These are phyloP conservation scores for Sinella curviseta DNA, from an alignment of 1,140 invertebrate genomes.

Conservation along the genomic window DNA sequence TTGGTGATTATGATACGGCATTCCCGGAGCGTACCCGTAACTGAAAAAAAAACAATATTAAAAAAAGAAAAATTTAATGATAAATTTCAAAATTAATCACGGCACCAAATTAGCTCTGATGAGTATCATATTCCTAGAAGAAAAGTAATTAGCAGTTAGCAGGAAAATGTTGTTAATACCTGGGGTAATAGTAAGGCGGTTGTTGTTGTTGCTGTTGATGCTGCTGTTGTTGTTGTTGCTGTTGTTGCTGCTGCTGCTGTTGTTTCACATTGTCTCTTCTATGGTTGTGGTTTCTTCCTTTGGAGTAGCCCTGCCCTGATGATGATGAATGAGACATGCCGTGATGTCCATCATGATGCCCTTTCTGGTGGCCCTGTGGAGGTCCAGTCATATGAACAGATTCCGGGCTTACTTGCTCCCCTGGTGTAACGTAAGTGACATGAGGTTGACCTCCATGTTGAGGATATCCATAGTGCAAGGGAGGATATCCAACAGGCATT, in stretches of 20 bases:
- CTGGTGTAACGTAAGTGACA: background rate
- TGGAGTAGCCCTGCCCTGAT: constrained; percentile 6
- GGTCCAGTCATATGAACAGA: constrained; percentile 20
- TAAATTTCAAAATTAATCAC: background rate
- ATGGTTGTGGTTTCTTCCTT: background rate
- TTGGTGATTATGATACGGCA: constrained; percentile 33
- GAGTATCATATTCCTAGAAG: background rate
- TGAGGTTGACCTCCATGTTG: constrained; percentile 31
- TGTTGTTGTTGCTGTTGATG: constrained; percentile 17
- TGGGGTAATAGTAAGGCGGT: constrained; percentile 5
- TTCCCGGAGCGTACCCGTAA: background rate
- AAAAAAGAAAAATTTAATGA: background rate
- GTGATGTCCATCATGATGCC: constrained; percentile 25
- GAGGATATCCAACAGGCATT: constrained; percentile 19
- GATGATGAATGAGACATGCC: constrained; percentile 9
- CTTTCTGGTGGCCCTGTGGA: constrained; percentile 14
- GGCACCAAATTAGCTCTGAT: background rate
- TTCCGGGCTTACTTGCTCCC: constrained; percentile 34
- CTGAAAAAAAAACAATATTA: background rate
- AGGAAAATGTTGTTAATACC: background rate
- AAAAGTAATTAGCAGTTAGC: too few species aligned
- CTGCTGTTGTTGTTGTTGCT: constrained; percentile 24
- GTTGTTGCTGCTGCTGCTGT: constrained; percentile 15
- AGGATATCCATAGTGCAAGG: constrained; percentile 29
- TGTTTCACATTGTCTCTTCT: background rate